Percentiles rank a stretch among this genome's conserved stretches.
phyloP scores from a whole-genome alignment of 2,888 invertebrate species.

The Pandemis cinnamomeana region DNA sequence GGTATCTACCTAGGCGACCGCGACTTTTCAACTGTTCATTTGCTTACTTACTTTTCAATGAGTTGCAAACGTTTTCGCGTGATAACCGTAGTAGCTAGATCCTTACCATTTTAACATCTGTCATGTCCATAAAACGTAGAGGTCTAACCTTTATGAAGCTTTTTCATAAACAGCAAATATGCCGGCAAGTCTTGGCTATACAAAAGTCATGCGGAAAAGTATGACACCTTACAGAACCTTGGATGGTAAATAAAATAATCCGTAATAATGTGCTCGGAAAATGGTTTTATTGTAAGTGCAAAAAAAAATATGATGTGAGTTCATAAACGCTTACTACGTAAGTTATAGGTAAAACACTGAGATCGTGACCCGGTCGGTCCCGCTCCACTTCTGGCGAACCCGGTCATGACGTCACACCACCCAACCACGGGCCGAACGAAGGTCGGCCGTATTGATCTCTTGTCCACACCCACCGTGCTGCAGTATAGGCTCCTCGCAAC shows the following conservation, averaged over 20 bases:
- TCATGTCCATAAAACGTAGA: slow-evolving; percentile 9
- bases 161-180: neutral
- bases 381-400: slow-evolving; percentile 53
- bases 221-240: neutral
- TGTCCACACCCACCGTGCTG: slow-evolving; percentile 59
- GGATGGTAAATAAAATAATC: neutral
- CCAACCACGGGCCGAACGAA: slow-evolving; percentile 69
- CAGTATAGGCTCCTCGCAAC: slow-evolving; percentile 24
- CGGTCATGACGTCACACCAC: slow-evolving; percentile 73
- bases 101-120: neutral
- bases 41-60: slow-evolving; percentile 37
- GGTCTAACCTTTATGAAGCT: slow-evolving; percentile 10
- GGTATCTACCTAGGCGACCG: slow-evolving; percentile 48
- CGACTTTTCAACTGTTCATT: slow-evolving; percentile 54
- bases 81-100: slow-evolving; percentile 2
- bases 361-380: slow-evolving; percentile 62
- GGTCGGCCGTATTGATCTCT: slow-evolving; percentile 80
- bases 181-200: neutral
- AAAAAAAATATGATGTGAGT: slow-evolving; percentile 19
- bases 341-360: slow-evolving; percentile 44
- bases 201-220: slow-evolving; percentile 14
- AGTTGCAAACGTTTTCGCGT: slow-evolving; percentile 21
- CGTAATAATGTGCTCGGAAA: neutral
- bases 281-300: neutral
- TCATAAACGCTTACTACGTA: slow-evolving; percentile 27